Evolutionary conservation across 2,113 vertebrate species (phyloP).

Genomic region (Campylomormyrus tamandua): DNA sequence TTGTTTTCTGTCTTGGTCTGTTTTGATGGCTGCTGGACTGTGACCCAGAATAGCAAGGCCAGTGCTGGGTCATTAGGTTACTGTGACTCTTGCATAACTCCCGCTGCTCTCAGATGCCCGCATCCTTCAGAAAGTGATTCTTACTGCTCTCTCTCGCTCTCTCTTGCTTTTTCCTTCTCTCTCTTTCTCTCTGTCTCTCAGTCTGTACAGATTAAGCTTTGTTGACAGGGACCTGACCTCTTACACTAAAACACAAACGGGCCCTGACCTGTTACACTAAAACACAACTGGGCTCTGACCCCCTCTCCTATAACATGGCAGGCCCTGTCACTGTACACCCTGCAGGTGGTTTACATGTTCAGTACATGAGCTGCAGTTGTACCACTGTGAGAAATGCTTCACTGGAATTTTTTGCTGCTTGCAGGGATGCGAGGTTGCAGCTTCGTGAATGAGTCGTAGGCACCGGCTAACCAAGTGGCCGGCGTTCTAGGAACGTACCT

Average conservation of each 20-base stretch:
- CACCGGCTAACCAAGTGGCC: background rate
- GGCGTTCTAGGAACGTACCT: background rate
- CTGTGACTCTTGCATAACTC: conserved; percentile 14
- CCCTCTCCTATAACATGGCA: background rate
- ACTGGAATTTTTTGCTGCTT: background rate
- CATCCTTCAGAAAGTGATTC: background rate
- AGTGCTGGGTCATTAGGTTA: conserved; percentile 21
- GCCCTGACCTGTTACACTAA: background rate
- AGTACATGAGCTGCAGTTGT: background rate
- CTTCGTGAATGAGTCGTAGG: background rate
- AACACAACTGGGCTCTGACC: background rate
- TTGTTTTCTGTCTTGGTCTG: background rate
- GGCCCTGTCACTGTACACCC: background rate
- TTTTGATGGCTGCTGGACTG: conserved; percentile 8
- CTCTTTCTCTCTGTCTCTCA: background rate
- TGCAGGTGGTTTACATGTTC: background rate
- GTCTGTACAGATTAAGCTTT: background rate
- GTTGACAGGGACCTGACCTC: background rate
- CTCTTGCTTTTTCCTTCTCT: background rate
- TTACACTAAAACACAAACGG: background rate
- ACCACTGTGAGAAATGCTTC: background rate
- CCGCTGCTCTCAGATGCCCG: conserved; percentile 8
- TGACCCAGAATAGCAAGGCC: conserved; percentile 3
- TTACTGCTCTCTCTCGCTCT: background rate
- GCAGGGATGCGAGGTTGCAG: background rate